These are phyloP conservation scores for Channa maculata DNA, from an alignment of 2,113 vertebrate species.

Conservation along the genomic window DNA sequence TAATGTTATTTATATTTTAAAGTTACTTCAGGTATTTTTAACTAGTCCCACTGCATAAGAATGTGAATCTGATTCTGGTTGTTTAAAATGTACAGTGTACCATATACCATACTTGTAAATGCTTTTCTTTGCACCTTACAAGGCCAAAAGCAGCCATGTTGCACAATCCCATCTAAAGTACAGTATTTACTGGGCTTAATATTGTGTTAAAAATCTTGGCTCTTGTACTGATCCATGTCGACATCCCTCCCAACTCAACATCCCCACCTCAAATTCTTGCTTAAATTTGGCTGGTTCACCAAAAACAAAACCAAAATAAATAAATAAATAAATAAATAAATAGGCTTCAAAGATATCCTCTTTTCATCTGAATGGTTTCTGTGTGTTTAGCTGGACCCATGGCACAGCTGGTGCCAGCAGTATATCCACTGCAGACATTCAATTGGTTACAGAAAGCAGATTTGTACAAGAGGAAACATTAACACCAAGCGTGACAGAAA, in stretches of 20 bases:
- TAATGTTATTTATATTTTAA: not conserved
- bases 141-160: too few relatives aligned
- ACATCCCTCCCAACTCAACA: not conserved
- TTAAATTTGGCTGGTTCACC: not conserved
- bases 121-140: too few relatives aligned
- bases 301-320: not conserved
- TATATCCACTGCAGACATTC: constrained; percentile 4
- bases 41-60: too few relatives aligned
- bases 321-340: too few relatives aligned
- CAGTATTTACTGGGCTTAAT: too few relatives aligned
- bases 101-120: not conserved
- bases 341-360: constrained; percentile 28
- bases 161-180: too few relatives aligned
- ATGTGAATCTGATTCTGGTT: too few relatives aligned
- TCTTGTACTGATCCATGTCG: too few relatives aligned
- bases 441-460: constrained; percentile 35
- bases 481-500: constrained; percentile 16
- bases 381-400: constrained; percentile 30
- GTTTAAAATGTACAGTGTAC: not conserved
- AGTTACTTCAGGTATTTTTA: too few relatives aligned
- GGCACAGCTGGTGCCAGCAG: constrained; percentile 34
- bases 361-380: constrained; percentile 52
- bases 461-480: constrained; percentile 17
- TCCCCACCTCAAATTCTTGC: not conserved
- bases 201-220: too few relatives aligned